Evolutionary conservation across 2,797 vertebrate genomes (phyloP).

Genomic region (Labeo calbasu): DNA sequence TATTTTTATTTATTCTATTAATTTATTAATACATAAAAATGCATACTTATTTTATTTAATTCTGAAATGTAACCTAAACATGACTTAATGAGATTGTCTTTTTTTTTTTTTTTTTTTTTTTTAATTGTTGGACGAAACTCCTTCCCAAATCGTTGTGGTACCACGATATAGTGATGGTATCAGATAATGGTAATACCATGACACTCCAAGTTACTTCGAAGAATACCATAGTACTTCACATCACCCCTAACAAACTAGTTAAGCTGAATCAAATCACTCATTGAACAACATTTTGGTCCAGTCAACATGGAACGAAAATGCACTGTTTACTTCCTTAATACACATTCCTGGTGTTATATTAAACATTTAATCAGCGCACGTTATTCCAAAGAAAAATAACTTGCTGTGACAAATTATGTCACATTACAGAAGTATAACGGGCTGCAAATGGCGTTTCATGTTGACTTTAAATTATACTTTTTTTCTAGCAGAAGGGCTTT

Average conservation of each 20-base stretch:
- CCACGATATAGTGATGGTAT: not conserved
- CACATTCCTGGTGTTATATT: conserved; percentile 7
- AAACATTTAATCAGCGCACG: not conserved
- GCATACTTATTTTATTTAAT: not conserved
- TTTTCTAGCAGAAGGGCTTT: conserved; percentile 26
- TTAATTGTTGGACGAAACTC: conserved; percentile 9
- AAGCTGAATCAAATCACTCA: not conserved
- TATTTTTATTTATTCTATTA: not conserved
- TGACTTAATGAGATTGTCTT: not conserved
- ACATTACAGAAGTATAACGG: not conserved
- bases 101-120: too few species aligned
- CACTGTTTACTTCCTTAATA: not conserved
- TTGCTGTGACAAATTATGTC: not conserved
- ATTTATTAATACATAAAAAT: not conserved
- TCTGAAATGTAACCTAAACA: not conserved
- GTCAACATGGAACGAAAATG: not conserved
- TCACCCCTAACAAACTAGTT: not conserved
- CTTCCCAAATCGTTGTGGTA: not conserved
- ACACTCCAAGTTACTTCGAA: not conserved
- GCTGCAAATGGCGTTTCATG: conserved; percentile 10
- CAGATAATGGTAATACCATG: not conserved
- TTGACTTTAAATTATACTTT: conserved; percentile 6
- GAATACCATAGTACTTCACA: not conserved
- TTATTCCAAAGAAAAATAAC: not conserved
- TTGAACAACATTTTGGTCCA: conserved; percentile 11